Evolutionary conservation across 2,113 vertebrate genomes (phyloP).

Genomic region (Turdus rufiventris): DNA sequence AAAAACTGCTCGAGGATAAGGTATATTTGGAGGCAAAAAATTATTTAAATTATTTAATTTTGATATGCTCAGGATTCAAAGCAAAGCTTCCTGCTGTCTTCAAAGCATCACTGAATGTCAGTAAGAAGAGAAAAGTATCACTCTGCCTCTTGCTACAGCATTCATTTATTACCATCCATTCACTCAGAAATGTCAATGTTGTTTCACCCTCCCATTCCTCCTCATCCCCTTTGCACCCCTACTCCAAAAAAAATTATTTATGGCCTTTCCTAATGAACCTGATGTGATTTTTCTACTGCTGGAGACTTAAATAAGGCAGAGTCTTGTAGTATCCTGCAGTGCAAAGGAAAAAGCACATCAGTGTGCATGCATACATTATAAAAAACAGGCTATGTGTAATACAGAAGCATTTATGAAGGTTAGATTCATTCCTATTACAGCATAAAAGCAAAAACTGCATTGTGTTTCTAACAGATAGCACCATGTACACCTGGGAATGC

Average conservation of each 20-base stretch:
- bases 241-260: not conserved
- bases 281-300: not conserved
- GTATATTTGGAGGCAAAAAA: conserved; percentile 55
- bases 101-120: conserved; percentile 50
- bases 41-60: conserved; percentile 46
- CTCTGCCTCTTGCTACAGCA: not conserved
- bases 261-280: not conserved
- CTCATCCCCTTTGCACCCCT: not conserved
- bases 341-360: not conserved
- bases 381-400: conserved; percentile 10
- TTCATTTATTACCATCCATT: conserved; percentile 10
- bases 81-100: conserved; percentile 49
- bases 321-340: not conserved
- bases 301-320: conserved; percentile 26
- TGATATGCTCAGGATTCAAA: conserved; percentile 43
- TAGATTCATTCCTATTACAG: conserved; percentile 40
- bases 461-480: conserved; percentile 38
- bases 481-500: conserved; percentile 17
- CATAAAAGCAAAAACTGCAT: conserved; percentile 28
- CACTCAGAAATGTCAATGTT: conserved; percentile 19
- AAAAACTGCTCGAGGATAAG: conserved; percentile 61
- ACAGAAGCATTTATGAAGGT: conserved; percentile 4
- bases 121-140: conserved; percentile 1
- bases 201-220: not conserved
- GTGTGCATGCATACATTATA: not conserved